phyloP scores from a whole-genome alignment of 2,797 vertebrate genomes.

The Acanthopagrus latus region DNA sequence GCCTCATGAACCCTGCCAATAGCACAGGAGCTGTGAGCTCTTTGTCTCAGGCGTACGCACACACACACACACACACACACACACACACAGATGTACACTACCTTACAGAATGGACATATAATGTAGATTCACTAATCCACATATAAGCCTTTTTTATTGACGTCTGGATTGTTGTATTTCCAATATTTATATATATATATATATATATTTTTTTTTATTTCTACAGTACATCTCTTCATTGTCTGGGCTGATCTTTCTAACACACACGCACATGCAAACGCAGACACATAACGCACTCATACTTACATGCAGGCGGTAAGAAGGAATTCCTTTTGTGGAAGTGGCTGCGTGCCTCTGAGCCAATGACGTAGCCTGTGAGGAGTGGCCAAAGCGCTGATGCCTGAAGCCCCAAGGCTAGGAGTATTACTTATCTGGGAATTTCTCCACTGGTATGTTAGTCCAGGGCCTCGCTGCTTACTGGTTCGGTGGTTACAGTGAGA shows the following conservation, averaged over 20 bases:
- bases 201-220: conserved; percentile 9
- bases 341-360: conserved; percentile 76
- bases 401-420: conserved; percentile 78
- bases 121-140: background rate
- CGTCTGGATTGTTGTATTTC: conserved; percentile 36
- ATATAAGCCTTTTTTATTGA: background rate
- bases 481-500: conserved; percentile 62
- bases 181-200: background rate
- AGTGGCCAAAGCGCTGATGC: conserved; percentile 75
- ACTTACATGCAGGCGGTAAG: conserved; percentile 76
- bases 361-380: conserved; percentile 77
- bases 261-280: conserved; percentile 38
- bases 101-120: conserved; percentile 17
- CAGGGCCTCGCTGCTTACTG: conserved; percentile 60
- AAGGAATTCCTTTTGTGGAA: conserved; percentile 92
- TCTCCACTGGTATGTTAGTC: conserved; percentile 83
- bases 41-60: conserved; percentile 63
- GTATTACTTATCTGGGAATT: conserved; percentile 88
- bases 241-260: conserved; percentile 41
- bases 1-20: conserved; percentile 79
- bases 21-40: conserved; percentile 84
- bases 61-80: conserved; percentile 8
- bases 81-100: conserved; percentile 4
- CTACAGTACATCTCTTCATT: background rate
- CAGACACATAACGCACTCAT: conserved; percentile 62